These are phyloP conservation scores for Epirrhoe tristata DNA, from an alignment of 2,888 invertebrate species.

Conservation along the genomic window DNA sequence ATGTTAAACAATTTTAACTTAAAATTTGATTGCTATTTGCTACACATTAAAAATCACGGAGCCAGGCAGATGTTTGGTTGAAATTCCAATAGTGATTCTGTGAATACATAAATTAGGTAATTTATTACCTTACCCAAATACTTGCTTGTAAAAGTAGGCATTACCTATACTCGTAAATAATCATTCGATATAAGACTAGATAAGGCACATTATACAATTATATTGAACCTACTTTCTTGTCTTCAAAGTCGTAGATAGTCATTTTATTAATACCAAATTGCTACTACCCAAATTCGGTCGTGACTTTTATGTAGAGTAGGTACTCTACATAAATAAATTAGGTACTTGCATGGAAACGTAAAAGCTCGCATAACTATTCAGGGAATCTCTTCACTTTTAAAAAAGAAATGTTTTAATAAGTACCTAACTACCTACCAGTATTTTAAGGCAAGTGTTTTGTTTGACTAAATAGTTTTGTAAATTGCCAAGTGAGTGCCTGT, in stretches of 20 bases:
- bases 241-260: not conserved
- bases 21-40: too few species aligned
- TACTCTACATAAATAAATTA: too few species aligned
- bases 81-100: too few species aligned
- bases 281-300: not conserved
- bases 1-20: too few species aligned
- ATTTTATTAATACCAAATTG: not conserved
- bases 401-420: too few species aligned
- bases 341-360: too few species aligned
- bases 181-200: constrained; percentile 1
- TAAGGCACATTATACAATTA: not conserved
- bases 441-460: too few species aligned
- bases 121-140: not conserved
- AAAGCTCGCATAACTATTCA: too few species aligned
- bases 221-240: not conserved
- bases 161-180: not conserved
- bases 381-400: too few species aligned
- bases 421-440: too few species aligned
- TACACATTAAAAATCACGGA: too few species aligned
- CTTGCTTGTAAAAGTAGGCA: not conserved
- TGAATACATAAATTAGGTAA: not conserved
- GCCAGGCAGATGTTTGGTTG: too few species aligned
- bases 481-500: not conserved
- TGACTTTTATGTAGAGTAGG: not conserved
- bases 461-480: not conserved